Evolutionary conservation across 2,888 invertebrate species (phyloP), one percentile per base, ranked within the genome.

Genomic region (Ornithoptera priamus): DNA sequence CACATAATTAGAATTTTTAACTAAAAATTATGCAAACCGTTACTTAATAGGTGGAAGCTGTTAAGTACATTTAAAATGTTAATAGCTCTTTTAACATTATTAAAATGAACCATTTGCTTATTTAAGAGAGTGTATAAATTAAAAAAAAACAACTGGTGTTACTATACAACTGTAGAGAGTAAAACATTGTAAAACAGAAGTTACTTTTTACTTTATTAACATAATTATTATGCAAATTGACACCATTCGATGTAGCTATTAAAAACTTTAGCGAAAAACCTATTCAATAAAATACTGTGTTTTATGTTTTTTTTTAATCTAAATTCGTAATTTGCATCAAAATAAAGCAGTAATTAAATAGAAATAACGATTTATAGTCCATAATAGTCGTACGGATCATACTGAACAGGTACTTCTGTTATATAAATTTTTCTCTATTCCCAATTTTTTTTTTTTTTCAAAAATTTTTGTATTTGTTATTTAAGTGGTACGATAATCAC

Each of bases 281-380:
- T n/a, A 53, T 22, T 56, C 22, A 18, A 64, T 65, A 65, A 60
- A 56, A 65, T 61, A 39, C 53, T 24, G n/a, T 60, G 56, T 61
- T 61, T 2, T 10, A 56, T 56, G 22, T 12, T 18, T 42, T 39
- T 53, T 50, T 58, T 46, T 64, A 65, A 65, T 65, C 20, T 65
- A 65, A 65, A 62, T 46, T 65, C 24, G 30, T 57, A 58, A 6
- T 36, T 65, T 50, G 8, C 53, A 66, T 62, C 59, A n/a, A 62
- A 70, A 66, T 62, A 36, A 62, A 62, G 50, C 46, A 50, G 62
- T 24, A 69, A 65, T 65, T 62, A 65, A 69, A 56, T 50, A 62
- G 62, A 69, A 69, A 62, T 8, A 58, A 24, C 57, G 30, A 62
- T 69, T 69, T 69, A 58, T 69, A 58, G 12, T 58, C 22, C n/a